Conservation (phyloP, 2,888 invertebrate species). For the Temnothorax unifasciatus region DNA sequence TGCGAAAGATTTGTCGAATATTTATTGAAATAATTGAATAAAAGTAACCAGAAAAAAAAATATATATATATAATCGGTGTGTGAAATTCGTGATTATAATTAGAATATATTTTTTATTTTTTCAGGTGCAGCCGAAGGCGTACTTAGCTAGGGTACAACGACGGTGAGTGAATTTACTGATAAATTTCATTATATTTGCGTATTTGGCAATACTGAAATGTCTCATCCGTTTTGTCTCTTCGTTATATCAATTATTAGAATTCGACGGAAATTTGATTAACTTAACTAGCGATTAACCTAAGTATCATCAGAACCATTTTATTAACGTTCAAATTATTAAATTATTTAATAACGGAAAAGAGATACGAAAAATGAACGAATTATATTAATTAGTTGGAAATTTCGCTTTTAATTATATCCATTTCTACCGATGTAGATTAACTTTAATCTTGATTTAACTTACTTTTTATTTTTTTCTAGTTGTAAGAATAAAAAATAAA, state of each 20-base stretch:
- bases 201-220: neutral
- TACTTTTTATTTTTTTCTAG: no score
- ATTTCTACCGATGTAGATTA: no score
- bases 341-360: neutral
- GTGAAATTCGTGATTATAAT: neutral
- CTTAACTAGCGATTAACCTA: no score
- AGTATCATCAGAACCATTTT: no score
- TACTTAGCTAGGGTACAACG: neutral
- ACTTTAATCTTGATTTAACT: no score
- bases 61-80: neutral
- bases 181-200: neutral
- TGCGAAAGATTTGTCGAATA: neutral
- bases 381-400: no score
- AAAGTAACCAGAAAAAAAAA: neutral
- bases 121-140: neutral
- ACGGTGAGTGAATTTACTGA: neutral
- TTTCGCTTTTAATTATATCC: no score
- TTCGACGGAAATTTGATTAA: neutral
- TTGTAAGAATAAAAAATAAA: no score
- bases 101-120: conserved; percentile 2
- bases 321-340: no score
- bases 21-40: neutral
- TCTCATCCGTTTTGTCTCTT: neutral
- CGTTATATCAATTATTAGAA: neutral
- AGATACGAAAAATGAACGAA: no score